Conservation (phyloP, 2,888 invertebrate genomes). For the Hypsopygia costalis region DNA sequence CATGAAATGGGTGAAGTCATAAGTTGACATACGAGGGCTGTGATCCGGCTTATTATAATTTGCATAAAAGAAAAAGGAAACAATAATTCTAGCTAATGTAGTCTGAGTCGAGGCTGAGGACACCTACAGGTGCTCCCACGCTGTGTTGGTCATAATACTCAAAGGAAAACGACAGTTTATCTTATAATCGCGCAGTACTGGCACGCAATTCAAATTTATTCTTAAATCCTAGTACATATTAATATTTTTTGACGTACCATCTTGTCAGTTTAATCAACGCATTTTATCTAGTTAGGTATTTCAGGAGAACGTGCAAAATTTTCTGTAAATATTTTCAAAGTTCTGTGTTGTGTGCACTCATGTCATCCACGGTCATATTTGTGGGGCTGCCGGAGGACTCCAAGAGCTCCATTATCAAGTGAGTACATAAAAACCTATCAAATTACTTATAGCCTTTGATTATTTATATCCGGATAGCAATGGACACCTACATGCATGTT, state of each 20-base stretch:
- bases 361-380: conserved; percentile 83
- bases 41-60: not conserved
- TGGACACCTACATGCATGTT: too few relatives aligned
- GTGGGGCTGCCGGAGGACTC: conserved; percentile 79
- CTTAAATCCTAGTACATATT: conserved; percentile 9
- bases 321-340: conserved; percentile 30
- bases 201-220: conserved; percentile 32
- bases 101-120: conserved; percentile 36
- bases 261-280: conserved; percentile 22
- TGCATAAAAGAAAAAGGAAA: conserved; percentile 30
- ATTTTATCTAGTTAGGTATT: conserved; percentile 20
- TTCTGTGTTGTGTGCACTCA: conserved; percentile 43
- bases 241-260: conserved; percentile 30
- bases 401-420: conserved; percentile 83
- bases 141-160: conserved; percentile 47
- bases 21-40: conserved; percentile 5
- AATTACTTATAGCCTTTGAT: too few relatives aligned
- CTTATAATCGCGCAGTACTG: conserved; percentile 48
- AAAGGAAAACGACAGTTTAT: conserved; percentile 42
- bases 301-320: conserved; percentile 33
- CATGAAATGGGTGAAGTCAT: conserved; percentile 16
- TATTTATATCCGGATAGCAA: too few relatives aligned
- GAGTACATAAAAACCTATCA: conserved; percentile 32
- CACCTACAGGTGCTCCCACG: conserved; percentile 66
- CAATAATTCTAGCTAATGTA: conserved; percentile 40